Evolutionary conservation across 2,797 vertebrate genomes (phyloP), one percentile per base, ranked within the genome.

Genomic region (Galaxias olidus): DNA sequence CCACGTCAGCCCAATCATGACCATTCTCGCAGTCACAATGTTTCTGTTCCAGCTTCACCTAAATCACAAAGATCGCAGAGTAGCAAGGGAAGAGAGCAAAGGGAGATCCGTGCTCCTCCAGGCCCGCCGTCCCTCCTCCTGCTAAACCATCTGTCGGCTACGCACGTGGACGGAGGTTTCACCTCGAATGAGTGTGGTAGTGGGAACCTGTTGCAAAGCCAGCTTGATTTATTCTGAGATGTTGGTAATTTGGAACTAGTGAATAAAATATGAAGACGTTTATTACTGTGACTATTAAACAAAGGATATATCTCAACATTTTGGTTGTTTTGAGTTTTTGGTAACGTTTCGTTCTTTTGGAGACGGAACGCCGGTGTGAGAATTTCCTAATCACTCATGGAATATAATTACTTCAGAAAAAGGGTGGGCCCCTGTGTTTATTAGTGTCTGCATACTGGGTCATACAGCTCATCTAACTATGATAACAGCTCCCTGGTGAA

Each of bases 231-330:
- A 14, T 50, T 1, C 49, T 49, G 48, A 11, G 40, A 41, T 56
- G 41, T 15, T 4, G 13, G 20, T 15, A 8, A 56, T 56, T 56
- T 1, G 42, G 9, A 9, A 56, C 53, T 41, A 19, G 40, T 18
- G 30, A 9, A 17, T n/a, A 45, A 45, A 58, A 19, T 8, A 44
- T 3, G 11, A 17, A 49, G 15, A 20, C 19, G 20, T 48, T 30
- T 60, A n/a, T n/a, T 14, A 13, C 30, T 56, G 53, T 40, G 51
- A 19, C 9, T 44, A 20, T 45, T 63, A 52, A 63, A 63, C 9
- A 8, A 43, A 63, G 17, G 3, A 30, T 42, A 40, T 10, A 58
- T 49, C 54, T 58, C 13, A 59, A 51, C 14, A 45, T 9, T 4
- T 42, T 56, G 53, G 14, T 10, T 64, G 50, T 30, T 9, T 55